Evolutionary conservation across 1,140 invertebrate species (phyloP), one percentile per base, ranked within the genome.

Genomic region (Trichogramma pretiosum): DNA sequence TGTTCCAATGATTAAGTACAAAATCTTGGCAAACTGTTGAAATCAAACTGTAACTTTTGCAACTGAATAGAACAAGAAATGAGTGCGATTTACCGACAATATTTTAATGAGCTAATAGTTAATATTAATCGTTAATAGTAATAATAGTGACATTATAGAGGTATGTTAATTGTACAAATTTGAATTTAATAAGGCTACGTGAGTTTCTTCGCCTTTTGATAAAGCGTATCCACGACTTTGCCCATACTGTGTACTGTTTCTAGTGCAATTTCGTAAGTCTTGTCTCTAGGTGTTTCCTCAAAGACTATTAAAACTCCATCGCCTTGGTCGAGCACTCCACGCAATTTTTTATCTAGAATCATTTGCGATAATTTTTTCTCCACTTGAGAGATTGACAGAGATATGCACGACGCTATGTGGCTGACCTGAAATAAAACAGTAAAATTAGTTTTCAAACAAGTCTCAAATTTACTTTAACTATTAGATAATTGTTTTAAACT

Each of bases 341-440:
- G 81, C 54, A 99, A 83, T 70, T 99, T 99, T 56, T 95, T 93
- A 70, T 99, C 97, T 60, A 99, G 74, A 65, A 99, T 99, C 97
- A 99, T 99, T 71, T 99, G 96, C 19, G 95, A 98, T 14, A 99
- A 72, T 73, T 99, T 99, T 72, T 96, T 95, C 68, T 99, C 97
- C 35, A 99, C 94, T 74, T 87, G 83, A 39, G 86, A 77, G 72
- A 90, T 82, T 9, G 87, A 83, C 34, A 98, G 74, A 62, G 92
- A 85, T 73, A 98, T 98, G 48, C 83, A 80, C 50, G 83, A 78
- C 13, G 93, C 86, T 57, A 94, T 80, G 65, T 89, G 84, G 22
- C 80, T 70, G 5, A 91, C 84, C 79, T 87, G 35, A 13, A 57
- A 62, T 38, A 5, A 22, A 50, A 36, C 55, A 43, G 3, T 13